Evolutionary conservation across 2,797 vertebrate species (phyloP).

Genomic region (Siniperca undulata): DNA sequence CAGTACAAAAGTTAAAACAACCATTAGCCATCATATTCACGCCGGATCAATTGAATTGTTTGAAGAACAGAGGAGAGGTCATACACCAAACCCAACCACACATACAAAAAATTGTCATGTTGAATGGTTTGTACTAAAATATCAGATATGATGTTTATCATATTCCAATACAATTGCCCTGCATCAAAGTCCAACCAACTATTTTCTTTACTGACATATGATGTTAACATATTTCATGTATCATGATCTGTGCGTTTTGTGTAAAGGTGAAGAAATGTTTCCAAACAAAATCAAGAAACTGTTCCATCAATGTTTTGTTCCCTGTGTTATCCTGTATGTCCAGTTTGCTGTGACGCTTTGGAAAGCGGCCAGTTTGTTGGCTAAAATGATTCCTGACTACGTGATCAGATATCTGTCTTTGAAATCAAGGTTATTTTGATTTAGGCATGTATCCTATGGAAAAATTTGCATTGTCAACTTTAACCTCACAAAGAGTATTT

Average conservation of each 20-base stretch:
- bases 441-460: not conserved
- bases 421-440: slow-evolving; percentile 40
- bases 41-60: not conserved
- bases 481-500: not conserved
- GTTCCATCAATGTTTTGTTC: not conserved
- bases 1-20: not conserved
- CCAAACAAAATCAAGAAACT: not conserved
- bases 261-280: not conserved
- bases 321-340: not conserved
- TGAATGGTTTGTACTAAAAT: not conserved
- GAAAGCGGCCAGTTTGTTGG: not conserved
- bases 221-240: not conserved
- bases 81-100: no score
- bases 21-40: not conserved
- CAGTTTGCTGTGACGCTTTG: slow-evolving; percentile 1
- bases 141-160: not conserved
- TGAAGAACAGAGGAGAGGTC: not conserved
- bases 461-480: not conserved
- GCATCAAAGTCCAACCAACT: not conserved
- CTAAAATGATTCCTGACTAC: slow-evolving; percentile 14
- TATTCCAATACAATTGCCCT: not conserved
- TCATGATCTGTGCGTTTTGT: not conserved
- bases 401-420: slow-evolving; percentile 8
- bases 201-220: not conserved
- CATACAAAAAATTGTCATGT: not conserved